Conservation (phyloP, 2,888 invertebrate genomes). For the Augiades crinisus region DNA sequence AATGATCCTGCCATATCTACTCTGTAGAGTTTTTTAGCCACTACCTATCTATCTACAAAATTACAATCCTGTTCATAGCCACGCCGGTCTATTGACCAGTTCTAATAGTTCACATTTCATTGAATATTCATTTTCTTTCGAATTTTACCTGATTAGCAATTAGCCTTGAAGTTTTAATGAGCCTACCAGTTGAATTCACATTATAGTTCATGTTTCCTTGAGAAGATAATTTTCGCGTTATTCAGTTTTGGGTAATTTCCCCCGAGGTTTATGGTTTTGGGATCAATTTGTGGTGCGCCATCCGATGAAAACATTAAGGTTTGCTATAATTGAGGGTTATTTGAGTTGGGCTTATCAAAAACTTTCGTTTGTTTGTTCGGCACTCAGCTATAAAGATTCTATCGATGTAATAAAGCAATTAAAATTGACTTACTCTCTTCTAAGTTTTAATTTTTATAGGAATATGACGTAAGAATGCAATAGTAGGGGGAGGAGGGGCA, state of each 20-base stretch:
- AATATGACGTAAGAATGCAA: too few species aligned
- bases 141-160: not conserved
- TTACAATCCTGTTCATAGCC: too few species aligned
- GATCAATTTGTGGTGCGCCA: constrained; percentile 8
- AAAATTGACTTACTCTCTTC: too few species aligned
- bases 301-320: not conserved
- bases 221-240: constrained; percentile 11
- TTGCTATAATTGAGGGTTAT: not conserved
- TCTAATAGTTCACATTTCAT: not conserved
- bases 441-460: too few species aligned
- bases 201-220: constrained; percentile 1
- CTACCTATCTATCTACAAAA: too few species aligned
- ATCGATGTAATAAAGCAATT: not conserved
- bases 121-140: not conserved
- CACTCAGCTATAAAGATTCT: not conserved
- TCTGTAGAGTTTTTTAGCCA: too few species aligned
- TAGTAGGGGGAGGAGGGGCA: too few species aligned
- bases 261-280: constrained; percentile 1
- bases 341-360: not conserved
- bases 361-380: not conserved
- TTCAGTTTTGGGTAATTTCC: constrained; percentile 12
- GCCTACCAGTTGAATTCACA: constrained; percentile 1
- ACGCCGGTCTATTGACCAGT: too few species aligned
- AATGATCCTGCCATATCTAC: too few species aligned
- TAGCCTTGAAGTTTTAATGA: not conserved